phyloP scores from a whole-genome alignment of 2,797 vertebrate species.

The Okamejei kenojei region DNA sequence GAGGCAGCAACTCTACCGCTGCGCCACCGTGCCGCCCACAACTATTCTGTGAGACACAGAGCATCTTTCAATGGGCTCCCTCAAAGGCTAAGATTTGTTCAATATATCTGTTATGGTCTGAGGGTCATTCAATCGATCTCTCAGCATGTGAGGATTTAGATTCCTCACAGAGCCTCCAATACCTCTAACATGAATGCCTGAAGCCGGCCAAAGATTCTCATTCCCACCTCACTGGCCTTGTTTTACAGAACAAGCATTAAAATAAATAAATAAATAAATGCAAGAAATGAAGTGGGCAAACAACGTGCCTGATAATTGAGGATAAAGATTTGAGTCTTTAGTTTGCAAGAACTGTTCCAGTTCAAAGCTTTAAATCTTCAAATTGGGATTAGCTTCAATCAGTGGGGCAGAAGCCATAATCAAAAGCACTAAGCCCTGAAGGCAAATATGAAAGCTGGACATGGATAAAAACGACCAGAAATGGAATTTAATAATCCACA shows the following conservation, averaged over 20 bases:
- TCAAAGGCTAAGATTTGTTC: no score
- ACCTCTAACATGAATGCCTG: neutral
- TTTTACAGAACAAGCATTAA: neutral
- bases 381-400: constrained; percentile 22
- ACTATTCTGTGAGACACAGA: no score
- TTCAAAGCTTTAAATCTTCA: neutral
- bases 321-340: neutral
- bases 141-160: no score
- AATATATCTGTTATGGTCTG: no score
- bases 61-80: no score
- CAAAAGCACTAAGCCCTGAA: constrained; percentile 5
- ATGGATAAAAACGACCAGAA: constrained; percentile 11
- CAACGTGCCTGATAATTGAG: neutral
- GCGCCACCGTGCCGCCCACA: no score
- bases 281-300: neutral
- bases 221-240: no score
- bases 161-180: neutral
- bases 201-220: neutral
- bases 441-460: neutral
- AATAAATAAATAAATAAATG: neutral
- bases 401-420: neutral
- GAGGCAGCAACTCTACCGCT: no score
- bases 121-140: neutral
- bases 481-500: constrained; percentile 23
- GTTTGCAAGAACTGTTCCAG: neutral